Conservation (phyloP, 2,888 invertebrate species). For the Eristalinus sepulchralis region DNA sequence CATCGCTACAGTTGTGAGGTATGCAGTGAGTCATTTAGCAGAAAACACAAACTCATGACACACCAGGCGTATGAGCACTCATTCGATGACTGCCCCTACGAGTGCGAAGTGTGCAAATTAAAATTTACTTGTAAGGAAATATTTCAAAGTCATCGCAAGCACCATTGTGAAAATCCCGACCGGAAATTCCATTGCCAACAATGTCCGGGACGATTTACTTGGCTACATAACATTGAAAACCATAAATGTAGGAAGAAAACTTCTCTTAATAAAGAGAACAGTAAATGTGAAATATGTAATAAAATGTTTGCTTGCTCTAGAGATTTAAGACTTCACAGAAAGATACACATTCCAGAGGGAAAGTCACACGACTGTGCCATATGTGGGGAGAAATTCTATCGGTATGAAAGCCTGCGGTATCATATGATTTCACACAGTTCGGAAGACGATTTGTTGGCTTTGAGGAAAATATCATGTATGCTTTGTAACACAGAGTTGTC, state of each 20-base stretch:
- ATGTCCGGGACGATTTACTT: conserved; percentile 78
- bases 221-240: conserved; percentile 76
- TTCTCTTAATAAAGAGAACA: background rate
- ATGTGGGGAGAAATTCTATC: conserved; percentile 68
- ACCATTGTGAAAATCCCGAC: conserved; percentile 77
- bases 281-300: conserved; percentile 83
- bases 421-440: conserved; percentile 61
- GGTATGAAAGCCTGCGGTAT: conserved; percentile 60
- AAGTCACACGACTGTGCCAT: conserved; percentile 61
- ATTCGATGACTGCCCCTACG: conserved; percentile 81
- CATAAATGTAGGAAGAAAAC: conserved; percentile 75
- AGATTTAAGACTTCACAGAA: conserved; percentile 84
- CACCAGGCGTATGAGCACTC: conserved; percentile 77
- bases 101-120: conserved; percentile 82
- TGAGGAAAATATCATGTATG: conserved; percentile 73
- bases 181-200: conserved; percentile 76
- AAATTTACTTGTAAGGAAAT: conserved; percentile 82
- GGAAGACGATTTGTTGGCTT: background rate
- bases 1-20: conserved; percentile 74
- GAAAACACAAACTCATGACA: conserved; percentile 75
- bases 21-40: conserved; percentile 74
- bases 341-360: conserved; percentile 81
- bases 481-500: conserved; percentile 73
- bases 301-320: conserved; percentile 84
- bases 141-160: conserved; percentile 82